phyloP scores from a whole-genome alignment of 2,113 vertebrate genomes.

The Phyllopteryx taeniolatus region DNA sequence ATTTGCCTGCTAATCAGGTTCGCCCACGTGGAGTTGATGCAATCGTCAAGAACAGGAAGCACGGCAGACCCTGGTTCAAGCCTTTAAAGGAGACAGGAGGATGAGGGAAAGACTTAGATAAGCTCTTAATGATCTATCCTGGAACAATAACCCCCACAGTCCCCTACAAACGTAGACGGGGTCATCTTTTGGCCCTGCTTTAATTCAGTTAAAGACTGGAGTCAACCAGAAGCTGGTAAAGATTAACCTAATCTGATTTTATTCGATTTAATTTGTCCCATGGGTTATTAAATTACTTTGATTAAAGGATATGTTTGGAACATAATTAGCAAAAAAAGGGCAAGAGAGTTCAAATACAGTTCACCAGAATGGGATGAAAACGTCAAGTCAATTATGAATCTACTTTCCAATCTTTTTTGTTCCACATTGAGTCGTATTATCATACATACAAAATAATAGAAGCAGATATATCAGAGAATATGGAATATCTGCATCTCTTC shows the following conservation, averaged over 20 bases:
- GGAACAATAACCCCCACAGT: constrained; percentile 16
- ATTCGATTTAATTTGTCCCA: constrained; percentile 29
- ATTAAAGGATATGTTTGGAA: constrained; percentile 35
- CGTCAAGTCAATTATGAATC: constrained; percentile 33
- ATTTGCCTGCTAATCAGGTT: constrained; percentile 43
- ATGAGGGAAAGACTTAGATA: constrained; percentile 4
- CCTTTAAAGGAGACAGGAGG: constrained; percentile 12
- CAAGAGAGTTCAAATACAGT: constrained; percentile 37
- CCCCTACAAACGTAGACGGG: not conserved
- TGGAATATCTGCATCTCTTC: not conserved
- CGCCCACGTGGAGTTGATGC: constrained; percentile 19
- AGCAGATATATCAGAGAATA: not conserved
- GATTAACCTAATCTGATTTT: constrained; percentile 34
- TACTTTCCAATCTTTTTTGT: not conserved
- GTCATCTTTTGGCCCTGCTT: constrained; percentile 19
- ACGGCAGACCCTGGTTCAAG: constrained; percentile 19
- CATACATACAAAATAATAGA: not conserved
- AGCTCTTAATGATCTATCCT: constrained; percentile 27
- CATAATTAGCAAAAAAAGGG: constrained; percentile 34
- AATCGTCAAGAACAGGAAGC: constrained; percentile 46
- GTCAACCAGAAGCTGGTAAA: constrained; percentile 31
- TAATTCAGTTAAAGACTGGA: constrained; percentile 42
- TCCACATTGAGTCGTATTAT: not conserved
- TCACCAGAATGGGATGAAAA: constrained; percentile 12
- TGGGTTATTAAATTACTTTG: constrained; percentile 50